These are phyloP conservation scores for Ecdyonurus torrentis DNA, from an alignment of 2,888 invertebrate genomes.

Conservation along the genomic window DNA sequence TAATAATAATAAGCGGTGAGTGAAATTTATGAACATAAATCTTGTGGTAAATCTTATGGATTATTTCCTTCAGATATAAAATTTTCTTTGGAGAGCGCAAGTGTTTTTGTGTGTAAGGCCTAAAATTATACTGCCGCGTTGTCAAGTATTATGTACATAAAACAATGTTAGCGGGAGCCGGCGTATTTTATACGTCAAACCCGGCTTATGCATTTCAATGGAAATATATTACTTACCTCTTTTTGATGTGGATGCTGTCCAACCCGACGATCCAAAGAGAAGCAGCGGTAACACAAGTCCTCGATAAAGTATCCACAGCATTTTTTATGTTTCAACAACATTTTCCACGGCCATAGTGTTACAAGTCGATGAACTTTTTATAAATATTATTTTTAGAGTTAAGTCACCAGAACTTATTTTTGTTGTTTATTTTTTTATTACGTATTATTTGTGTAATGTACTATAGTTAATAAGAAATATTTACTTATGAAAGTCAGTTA, in stretches of 20 bases:
- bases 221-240: conserved; percentile 22
- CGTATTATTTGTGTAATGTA: background rate
- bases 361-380: conserved; percentile 10
- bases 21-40: too few relatives aligned
- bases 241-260: conserved; percentile 23
- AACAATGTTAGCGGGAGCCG: too few relatives aligned
- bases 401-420: background rate
- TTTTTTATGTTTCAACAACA: conserved; percentile 26
- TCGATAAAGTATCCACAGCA: conserved; percentile 25
- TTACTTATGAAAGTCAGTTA: background rate
- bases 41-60: too few relatives aligned
- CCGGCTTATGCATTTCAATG: too few relatives aligned
- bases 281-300: conserved; percentile 21
- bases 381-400: background rate
- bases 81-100: too few relatives aligned
- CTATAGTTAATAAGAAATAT: background rate
- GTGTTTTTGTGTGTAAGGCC: too few relatives aligned
- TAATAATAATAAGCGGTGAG: too few relatives aligned
- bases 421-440: background rate
- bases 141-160: too few relatives aligned
- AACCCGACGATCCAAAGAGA: conserved; percentile 21
- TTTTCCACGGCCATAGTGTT: conserved; percentile 27
- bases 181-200: too few relatives aligned
- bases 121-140: too few relatives aligned
- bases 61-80: too few relatives aligned